Evolutionary conservation across 2,113 vertebrate genomes (phyloP), one percentile per base, ranked within the genome.

Genomic region (Vanacampus margaritifer): DNA sequence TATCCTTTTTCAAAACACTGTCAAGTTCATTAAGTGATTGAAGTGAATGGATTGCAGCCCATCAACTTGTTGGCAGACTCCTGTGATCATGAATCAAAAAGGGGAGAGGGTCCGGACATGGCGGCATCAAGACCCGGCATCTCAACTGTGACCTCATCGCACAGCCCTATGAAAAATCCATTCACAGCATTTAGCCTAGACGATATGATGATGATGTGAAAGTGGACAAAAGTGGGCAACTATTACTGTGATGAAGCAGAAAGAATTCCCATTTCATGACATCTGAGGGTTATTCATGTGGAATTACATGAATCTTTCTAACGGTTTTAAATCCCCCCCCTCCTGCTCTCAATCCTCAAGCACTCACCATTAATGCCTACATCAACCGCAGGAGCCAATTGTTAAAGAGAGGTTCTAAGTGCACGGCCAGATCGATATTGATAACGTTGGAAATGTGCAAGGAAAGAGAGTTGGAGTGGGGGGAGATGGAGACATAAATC

Each of bases 281-380:
- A 91, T 93, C 94, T 93, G 96, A 94, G 92, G 93, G 94, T 95
- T 94, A 95, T 96, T 97, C 94, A 95, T 95, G 92, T 92, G 90
- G 93, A 96, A 96, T 94, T 93, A 95, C 93, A 94, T 93, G 95
- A 95, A 94, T 94, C 94, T 94, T 94, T 94, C 93, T 92, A 93
- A 86, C 84, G 89, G 91, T 94, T 95, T 95, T 95, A 98, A 95
- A 95, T 92, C 94, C 92, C 91, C 87, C 89, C 63, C 73, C 67
- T 71, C 64, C 64, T 43, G 23, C 67, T 73, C 73, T 71, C 50
- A 65, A 81, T 78, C 73, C 48, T 13, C 75, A 73, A 79, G 83
- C 82, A 86, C 85, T 84, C 81, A 76, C 80, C 91, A 93, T 95
- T 94, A 95, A 91, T 86, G 89, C 83, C 90, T 89, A 89, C 92